Base-by-base conservation (phyloP, 30 jellyfish, hydroid and myxozoan species). In the Mastigias papua region DNA sequence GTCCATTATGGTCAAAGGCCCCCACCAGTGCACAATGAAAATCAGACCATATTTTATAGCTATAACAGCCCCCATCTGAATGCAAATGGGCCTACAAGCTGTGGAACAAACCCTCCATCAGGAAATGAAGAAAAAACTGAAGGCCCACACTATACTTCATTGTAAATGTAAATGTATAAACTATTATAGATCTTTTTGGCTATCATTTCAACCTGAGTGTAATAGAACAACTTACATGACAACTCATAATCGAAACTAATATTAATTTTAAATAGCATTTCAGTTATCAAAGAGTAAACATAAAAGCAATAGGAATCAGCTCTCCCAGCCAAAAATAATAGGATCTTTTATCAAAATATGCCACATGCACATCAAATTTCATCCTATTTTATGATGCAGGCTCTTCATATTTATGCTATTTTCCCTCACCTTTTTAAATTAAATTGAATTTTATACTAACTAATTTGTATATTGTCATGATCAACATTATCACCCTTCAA, bases 1-100 rank as follows among this genome's bases (percentile, higher is more conserved):
- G 16, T 68, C 73, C 10, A n/a, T 23, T 23, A 61, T n/a, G 31
- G 34, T 28, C 73, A 61, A 61, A 28, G 73, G 17, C 10, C 20
- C 73, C 73, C 31, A 61, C 9, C 73, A 61, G 17, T 61, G 73
- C 73, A n/a, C 20, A n/a, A 28, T 23, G 34, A 61, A 61, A 42
- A 42, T 42, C 7, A 42, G 13, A 15, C 54, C 54, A 42, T 15
- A 42, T 42, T 42, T 15, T 42, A 42, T 42, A 42, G 13, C 13
- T 42, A 42, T 42, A 42, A 42, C 13, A 42, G 54, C 54, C 54
- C 54, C 54, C 7, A 42, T 42, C 13, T 42, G 54, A 42, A 42
- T 42, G 54, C 54, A 42, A 42, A 42, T 42, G 54, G 13, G 7
- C 54, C 54, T 42, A 15, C 54, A 4, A 42, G 54, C 54, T 42